A percentile compares a stretch with the other conserved stretches of the same genome.
phyloP scores from a whole-genome alignment of 1,140 invertebrate genomes.

The Matsumurasca onukii region DNA sequence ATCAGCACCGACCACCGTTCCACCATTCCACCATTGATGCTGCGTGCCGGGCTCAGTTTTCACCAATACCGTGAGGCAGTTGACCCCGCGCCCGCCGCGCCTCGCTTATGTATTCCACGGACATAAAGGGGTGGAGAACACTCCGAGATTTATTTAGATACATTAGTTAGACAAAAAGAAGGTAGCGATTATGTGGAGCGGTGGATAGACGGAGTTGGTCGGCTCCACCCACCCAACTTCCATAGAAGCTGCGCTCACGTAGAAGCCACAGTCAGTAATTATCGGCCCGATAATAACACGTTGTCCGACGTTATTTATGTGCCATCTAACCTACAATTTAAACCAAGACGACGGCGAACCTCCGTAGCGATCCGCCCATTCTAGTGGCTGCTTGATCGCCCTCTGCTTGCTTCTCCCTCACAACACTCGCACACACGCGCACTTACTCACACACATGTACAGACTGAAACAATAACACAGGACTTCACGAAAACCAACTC shows the following conservation, averaged over 20 bases:
- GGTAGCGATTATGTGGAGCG: constrained; percentile 25
- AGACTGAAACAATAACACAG: no score
- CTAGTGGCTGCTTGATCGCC: neutral
- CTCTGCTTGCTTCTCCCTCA: no score
- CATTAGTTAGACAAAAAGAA: constrained; percentile 27
- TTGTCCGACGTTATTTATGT: constrained; percentile 32
- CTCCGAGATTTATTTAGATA: constrained; percentile 21
- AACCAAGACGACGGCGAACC: constrained; percentile 26
- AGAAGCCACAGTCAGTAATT: constrained; percentile 26
- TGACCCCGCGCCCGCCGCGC: neutral
- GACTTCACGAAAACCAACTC: no score
- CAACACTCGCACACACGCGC: no score
- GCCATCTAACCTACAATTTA: constrained; percentile 36
- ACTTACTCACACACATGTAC: no score
- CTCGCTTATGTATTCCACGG: constrained; percentile 11
- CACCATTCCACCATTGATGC: neutral
- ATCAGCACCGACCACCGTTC: no score
- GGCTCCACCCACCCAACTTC: constrained; percentile 35
- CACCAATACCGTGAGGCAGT: constrained; percentile 1
- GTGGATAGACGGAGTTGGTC: neutral
- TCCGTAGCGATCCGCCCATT: constrained; percentile 17
- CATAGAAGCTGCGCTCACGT: constrained; percentile 34
- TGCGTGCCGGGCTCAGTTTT: neutral
- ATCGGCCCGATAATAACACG: constrained; percentile 32
- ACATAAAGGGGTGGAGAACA: constrained; percentile 19